Evolutionary conservation across 1,140 invertebrate genomes (phyloP).

Genomic region (Dolichoris vasculosae): DNA sequence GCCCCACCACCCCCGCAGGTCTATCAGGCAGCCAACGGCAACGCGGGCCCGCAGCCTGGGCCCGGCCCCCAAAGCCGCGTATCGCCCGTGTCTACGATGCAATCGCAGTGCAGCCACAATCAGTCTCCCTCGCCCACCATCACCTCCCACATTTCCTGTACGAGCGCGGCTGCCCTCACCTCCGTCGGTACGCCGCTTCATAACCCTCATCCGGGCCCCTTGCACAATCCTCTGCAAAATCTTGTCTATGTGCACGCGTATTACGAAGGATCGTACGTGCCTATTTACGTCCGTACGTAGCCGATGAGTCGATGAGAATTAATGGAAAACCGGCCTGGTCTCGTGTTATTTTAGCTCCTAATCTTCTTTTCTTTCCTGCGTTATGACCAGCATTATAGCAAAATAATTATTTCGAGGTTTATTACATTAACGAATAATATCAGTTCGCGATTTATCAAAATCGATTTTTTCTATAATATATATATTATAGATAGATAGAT

Average conservation of each 20-base stretch:
- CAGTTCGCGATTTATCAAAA: no score
- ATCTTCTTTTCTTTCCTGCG: slow-evolving; percentile 35
- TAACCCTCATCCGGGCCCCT: slow-evolving; percentile 67
- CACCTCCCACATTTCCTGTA: slow-evolving; percentile 40
- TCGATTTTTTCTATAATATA: no score
- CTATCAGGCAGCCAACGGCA: slow-evolving; percentile 58
- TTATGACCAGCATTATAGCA: background rate
- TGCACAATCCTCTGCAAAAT: slow-evolving; percentile 70
- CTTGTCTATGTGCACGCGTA: slow-evolving; percentile 74
- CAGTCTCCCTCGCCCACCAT: slow-evolving; percentile 52
- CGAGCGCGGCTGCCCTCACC: slow-evolving; percentile 31
- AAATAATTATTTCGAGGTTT: no score
- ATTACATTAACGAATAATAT: no score
- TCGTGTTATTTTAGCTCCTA: background rate
- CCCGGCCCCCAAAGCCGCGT: slow-evolving; percentile 74
- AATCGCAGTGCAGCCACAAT: slow-evolving; percentile 59
- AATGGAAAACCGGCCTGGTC: background rate
- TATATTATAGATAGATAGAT: no score
- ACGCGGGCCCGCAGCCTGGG: slow-evolving; percentile 64
- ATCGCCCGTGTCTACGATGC: slow-evolving; percentile 73
- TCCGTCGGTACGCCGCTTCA: slow-evolving; percentile 68
- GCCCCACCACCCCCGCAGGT: slow-evolving; percentile 59
- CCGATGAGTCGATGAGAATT: slow-evolving; percentile 21
- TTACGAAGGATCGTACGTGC: slow-evolving; percentile 67
- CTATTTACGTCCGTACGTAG: slow-evolving; percentile 64